phyloP scores from a whole-genome alignment of 2,888 invertebrate genomes.

The Automeris io region DNA sequence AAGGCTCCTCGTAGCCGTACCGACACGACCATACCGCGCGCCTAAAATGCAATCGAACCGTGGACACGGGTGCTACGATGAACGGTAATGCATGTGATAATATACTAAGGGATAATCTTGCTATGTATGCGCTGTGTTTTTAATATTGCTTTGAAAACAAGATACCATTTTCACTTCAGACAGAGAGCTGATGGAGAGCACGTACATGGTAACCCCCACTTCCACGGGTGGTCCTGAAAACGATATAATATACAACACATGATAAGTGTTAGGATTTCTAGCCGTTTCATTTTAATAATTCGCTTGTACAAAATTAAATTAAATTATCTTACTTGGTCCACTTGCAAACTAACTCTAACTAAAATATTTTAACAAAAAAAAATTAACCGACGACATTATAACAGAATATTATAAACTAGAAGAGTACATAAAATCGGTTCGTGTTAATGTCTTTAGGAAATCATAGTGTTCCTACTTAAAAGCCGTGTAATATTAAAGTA shows the following conservation, averaged over 20 bases:
- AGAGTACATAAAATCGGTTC: too few species aligned
- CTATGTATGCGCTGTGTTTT: conserved; percentile 70
- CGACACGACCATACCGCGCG: conserved; percentile 29
- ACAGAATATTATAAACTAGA: too few species aligned
- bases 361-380: too few species aligned
- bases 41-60: conserved; percentile 61
- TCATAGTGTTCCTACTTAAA: too few species aligned
- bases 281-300: not conserved
- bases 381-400: too few species aligned
- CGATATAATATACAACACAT: conserved; percentile 56
- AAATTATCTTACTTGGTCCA: too few species aligned
- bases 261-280: conserved; percentile 21
- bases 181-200: conserved; percentile 90
- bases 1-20: conserved; percentile 13
- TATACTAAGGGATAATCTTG: conserved; percentile 64
- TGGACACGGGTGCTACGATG: conserved; percentile 75
- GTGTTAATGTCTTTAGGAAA: too few species aligned
- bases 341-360: too few species aligned
- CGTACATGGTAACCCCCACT: conserved; percentile 91
- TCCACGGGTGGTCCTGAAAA: conserved; percentile 88
- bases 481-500: too few species aligned
- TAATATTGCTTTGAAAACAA: conserved; percentile 57
- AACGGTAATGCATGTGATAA: conserved; percentile 74
- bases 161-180: conserved; percentile 88
- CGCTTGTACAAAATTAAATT: not conserved